Evolutionary conservation across 2,888 invertebrate species (phyloP).

Genomic region (Platycnemis pennipes): DNA sequence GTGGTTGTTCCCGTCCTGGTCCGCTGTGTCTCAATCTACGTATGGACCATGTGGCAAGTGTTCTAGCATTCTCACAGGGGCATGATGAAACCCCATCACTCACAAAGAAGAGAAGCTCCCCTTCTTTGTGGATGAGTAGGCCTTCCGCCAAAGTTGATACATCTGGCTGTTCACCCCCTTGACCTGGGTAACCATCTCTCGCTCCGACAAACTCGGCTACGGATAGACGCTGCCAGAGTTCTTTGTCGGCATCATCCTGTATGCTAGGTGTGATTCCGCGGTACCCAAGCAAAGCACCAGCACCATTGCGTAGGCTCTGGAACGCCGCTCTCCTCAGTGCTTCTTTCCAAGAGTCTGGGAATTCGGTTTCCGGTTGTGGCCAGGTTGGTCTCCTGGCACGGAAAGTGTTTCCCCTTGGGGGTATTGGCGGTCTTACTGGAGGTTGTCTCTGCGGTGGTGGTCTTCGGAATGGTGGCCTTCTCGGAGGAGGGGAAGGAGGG

Average conservation of each 20-base stretch:
- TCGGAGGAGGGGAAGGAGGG: slow-evolving; percentile 33
- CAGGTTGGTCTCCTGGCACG: slow-evolving; percentile 67
- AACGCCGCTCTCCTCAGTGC: slow-evolving; percentile 68
- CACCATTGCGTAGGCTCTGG: slow-evolving; percentile 37
- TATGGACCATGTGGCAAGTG: slow-evolving; percentile 84
- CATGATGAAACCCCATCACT: background rate
- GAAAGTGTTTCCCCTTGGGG: slow-evolving; percentile 68
- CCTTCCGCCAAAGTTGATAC: slow-evolving; percentile 66
- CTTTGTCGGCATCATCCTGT: slow-evolving; percentile 41
- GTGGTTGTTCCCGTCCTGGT: slow-evolving; percentile 72
- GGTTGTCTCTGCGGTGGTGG: slow-evolving; percentile 39
- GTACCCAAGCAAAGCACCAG: slow-evolving; percentile 50
- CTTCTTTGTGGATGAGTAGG: slow-evolving; percentile 61
- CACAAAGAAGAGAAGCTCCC: slow-evolving; percentile 53
- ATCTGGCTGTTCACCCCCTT: slow-evolving; percentile 38
- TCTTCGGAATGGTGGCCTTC: slow-evolving; percentile 40
- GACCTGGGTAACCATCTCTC: slow-evolving; percentile 10
- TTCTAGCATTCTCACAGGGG: slow-evolving; percentile 25
- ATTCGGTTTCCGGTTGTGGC: slow-evolving; percentile 69
- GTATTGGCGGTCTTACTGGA: slow-evolving; percentile 30
- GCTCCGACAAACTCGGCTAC: slow-evolving; percentile 34
- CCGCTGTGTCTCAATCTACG: slow-evolving; percentile 85
- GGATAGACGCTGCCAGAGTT: slow-evolving; percentile 64
- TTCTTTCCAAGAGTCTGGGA: slow-evolving; percentile 48
- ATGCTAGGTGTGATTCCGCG: slow-evolving; percentile 30